Base-by-base conservation (phyloP, 2,888 invertebrate species). In the Peribatodes rhomboidaria region DNA sequence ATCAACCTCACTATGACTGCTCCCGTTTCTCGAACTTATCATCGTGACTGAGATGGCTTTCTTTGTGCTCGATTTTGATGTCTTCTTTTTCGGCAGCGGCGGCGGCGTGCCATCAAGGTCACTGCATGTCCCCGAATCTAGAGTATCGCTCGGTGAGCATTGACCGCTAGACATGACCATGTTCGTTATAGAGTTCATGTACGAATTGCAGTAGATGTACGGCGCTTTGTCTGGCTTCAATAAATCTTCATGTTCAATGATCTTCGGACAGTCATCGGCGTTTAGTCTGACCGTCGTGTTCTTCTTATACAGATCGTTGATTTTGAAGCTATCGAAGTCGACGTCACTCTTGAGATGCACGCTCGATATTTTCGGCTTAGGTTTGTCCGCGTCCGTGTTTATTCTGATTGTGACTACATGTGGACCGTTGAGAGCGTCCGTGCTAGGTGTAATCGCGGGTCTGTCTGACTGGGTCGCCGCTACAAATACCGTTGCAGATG, bases 111-210 rank as follows among this genome's bases (percentile, higher is more conserved):
- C 95, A 77, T 97, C 97, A 76, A 97, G 93, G 87, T 97, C 97
- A 83, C 97, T 97, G 88, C 97, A 97, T 37, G 97, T 97, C 49
- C 97, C 97, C 64, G 97, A 97, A 87, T 97, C 97, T 69, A 97
- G 84, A 0, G 97, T 97, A 79, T 97, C 97, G 78, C 96, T 96
- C 0, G 97, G 97, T 33, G 97, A 97, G 79, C 96, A 96, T 80
- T 97, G 97, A 0, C 97, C 97, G 81, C 96, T 97, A 54, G 96
- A 95, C 94, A 96, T 96, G 60, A 96, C 91, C 88, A 94, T 94
- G 68, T 89, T 92, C 8, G 90, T 87, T 74, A 94, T 89, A 9
- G 92, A 92, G 77, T 87, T 90, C 75, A 92, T 93, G 73, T 94
- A 95, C 7, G 95, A 91, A 72, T 94, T 94, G 84, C 95, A 96